Percentiles rank a stretch among this genome's conserved stretches.
phyloP scores from a whole-genome alignment of 2,888 invertebrate genomes.

The Acronicta alni region DNA sequence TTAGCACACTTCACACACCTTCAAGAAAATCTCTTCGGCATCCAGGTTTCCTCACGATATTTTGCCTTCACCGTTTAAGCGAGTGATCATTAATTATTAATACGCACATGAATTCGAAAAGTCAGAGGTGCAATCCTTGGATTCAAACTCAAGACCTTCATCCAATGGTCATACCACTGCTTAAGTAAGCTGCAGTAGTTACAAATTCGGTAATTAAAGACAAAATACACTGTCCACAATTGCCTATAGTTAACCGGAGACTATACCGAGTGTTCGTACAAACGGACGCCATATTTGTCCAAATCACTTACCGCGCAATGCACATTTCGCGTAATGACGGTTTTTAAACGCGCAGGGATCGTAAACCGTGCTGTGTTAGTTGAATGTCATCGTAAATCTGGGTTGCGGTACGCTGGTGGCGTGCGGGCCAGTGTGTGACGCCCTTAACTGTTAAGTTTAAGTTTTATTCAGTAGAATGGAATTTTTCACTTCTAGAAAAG shows the following conservation, averaged over 20 bases:
- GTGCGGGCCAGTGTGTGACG: conserved; percentile 14
- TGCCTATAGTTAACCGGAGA: conserved; percentile 20
- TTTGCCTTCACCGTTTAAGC: too few species aligned
- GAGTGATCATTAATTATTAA: too few species aligned
- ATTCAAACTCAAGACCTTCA: too few species aligned
- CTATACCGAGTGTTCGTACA: conserved; percentile 20
- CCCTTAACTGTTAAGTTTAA: conserved; percentile 5
- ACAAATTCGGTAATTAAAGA: conserved; percentile 6
- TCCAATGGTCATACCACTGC: too few species aligned
- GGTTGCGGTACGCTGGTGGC: conserved; percentile 20
- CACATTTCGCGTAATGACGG: conserved; percentile 48
- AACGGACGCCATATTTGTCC: conserved; percentile 21
- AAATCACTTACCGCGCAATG: conserved; percentile 40
- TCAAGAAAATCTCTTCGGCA: too few species aligned
- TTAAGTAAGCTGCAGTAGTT: too few species aligned
- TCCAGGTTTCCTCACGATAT: too few species aligned
- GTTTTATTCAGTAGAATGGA: neutral
- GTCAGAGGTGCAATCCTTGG: too few species aligned
- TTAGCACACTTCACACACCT: too few species aligned
- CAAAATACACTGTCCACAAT: conserved; percentile 4
- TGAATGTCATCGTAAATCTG: conserved; percentile 44
- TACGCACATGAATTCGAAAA: too few species aligned
- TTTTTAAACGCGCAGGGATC: conserved; percentile 35
- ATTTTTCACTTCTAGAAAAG: neutral
- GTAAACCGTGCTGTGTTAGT: conserved; percentile 34